These are phyloP conservation scores for Mesembrinibis cayennensis DNA, from an alignment of 2,113 vertebrate species.

Conservation along the genomic window DNA sequence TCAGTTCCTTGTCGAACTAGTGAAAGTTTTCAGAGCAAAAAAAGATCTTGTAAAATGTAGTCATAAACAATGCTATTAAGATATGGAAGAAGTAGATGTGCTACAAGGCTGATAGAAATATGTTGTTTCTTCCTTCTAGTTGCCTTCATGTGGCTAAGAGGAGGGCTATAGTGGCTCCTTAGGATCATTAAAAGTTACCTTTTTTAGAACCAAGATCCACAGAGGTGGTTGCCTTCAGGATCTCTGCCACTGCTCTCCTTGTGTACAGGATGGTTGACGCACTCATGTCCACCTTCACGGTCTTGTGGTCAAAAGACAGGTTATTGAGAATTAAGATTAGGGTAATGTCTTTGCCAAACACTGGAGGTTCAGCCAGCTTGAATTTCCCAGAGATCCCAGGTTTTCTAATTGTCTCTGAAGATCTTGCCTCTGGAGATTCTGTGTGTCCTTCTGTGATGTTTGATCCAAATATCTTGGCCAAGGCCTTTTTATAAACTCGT, in stretches of 20 bases:
- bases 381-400: slow-evolving; percentile 77
- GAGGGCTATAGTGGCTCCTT: not conserved
- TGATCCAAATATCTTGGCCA: slow-evolving; percentile 50
- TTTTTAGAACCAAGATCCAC: slow-evolving; percentile 64
- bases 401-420: slow-evolving; percentile 37
- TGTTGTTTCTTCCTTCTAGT: not conserved
- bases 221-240: slow-evolving; percentile 67
- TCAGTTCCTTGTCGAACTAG: not conserved
- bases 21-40: not conserved
- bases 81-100: not conserved
- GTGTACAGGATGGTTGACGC: slow-evolving; percentile 76
- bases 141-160: not conserved
- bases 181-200: slow-evolving; percentile 55
- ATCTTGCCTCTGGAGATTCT: not conserved
- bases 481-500: slow-evolving; percentile 71
- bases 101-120: not conserved
- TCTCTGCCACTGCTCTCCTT: slow-evolving; percentile 68
- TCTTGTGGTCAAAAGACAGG: slow-evolving; percentile 52
- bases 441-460: not conserved
- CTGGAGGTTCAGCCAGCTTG: slow-evolving; percentile 69
- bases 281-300: slow-evolving; percentile 73
- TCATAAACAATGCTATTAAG: not conserved
- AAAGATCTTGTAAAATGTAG: not conserved
- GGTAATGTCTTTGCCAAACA: slow-evolving; percentile 74
- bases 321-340: slow-evolving; percentile 70